phyloP scores from a whole-genome alignment of 2,113 vertebrate genomes.

The Nesogale talazaci region DNA sequence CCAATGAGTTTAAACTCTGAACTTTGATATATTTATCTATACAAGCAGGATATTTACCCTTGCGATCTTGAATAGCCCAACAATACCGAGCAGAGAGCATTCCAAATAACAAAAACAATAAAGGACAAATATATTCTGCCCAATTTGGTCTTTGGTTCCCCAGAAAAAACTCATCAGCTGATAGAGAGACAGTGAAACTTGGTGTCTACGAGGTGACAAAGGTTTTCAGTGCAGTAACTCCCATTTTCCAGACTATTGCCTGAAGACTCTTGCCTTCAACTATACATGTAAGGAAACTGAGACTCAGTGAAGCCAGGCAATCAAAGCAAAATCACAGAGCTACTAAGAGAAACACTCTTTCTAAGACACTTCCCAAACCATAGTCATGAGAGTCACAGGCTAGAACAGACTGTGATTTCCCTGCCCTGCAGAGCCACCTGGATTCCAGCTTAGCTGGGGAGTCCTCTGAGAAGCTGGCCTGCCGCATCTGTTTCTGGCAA shows the following conservation, averaged over 20 bases:
- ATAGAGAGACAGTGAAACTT: not conserved
- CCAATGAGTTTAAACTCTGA: slow-evolving; percentile 57
- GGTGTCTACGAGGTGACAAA: not conserved
- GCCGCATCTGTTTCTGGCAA: not conserved
- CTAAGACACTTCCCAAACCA: not conserved
- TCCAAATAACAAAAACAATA: slow-evolving; percentile 3
- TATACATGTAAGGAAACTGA: not conserved
- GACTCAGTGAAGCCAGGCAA: slow-evolving; percentile 19
- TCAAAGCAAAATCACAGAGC: not conserved
- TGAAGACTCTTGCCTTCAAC: not conserved
- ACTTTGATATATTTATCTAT: not conserved
- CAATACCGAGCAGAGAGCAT: not conserved
- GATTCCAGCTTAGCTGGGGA: not conserved
- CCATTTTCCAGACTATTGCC: not conserved
- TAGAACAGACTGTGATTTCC: not conserved
- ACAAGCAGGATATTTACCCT: not conserved
- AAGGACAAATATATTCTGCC: not conserved
- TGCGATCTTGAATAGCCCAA: not conserved
- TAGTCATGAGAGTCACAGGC: not conserved
- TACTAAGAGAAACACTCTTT: not conserved
- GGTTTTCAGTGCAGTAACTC: not conserved
- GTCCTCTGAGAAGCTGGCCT: not conserved
- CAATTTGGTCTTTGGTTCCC: not conserved
- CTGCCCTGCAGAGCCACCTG: not conserved
- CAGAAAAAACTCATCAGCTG: not conserved